Base-by-base conservation (phyloP, 2,888 invertebrate species). In the Tiphia femorata region DNA sequence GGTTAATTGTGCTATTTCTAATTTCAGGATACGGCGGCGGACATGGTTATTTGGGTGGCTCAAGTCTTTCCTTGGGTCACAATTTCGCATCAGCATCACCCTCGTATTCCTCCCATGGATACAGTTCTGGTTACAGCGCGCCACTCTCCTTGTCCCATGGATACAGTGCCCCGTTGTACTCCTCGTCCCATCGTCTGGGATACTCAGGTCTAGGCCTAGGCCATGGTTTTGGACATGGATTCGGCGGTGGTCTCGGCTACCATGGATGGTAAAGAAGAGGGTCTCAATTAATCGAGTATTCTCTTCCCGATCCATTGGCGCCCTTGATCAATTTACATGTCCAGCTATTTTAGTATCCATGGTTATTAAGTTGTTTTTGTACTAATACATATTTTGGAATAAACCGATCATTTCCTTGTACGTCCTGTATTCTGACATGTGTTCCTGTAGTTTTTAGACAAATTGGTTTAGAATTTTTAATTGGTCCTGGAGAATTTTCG, bases 111-210 rank as follows among this genome's bases (percentile, higher is more conserved):
- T 56, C 63, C 14, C 63, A 67, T 27, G 49, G 57, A n/a, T 58
- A 55, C 41, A 48, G n/a, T n/a, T n/a, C n/a, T n/a, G n/a, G n/a
- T n/a, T n/a, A 37, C 43, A 49, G 49, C 12, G 48, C 60, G 20
- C 59, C 64, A 21, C 37, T 57, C 17, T 6, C 61, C 2, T 60
- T 66, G 16, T 67, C 72, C 20, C 72, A 69, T 43, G 73, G 64
- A 6, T 72, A 73, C 35, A 55, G 47, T 23, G 62, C 67, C 2
- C 73, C 71, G 5, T 10, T 66, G 4, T 49, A 60, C 27, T 49
- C 62, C 1, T 35, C 59, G 4, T 25, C 37, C 2, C 48, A 58
- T n/a, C n/a, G n/a, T 19, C 25, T 62, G 29, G 60, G 56, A 30
- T 46, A 51, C 44, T 37, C 30, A 29, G 55, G 50, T 27, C 23